Conservation (phyloP, 92 coral and sea anemone genomes). For the Bergia puertoricense region DNA sequence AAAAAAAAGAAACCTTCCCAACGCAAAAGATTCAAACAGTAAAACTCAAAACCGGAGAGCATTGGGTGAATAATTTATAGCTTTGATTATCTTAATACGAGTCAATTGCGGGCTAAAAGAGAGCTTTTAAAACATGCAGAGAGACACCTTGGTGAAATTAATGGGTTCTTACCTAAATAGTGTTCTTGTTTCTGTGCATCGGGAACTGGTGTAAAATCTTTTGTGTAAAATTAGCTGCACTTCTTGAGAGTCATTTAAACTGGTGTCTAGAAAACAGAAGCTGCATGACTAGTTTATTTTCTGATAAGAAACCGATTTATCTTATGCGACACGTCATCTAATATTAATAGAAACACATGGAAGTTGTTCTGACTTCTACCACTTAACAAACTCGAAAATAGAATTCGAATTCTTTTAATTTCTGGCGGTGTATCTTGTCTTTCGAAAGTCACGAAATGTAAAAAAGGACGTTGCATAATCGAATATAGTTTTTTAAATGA, state of each 20-base stretch:
- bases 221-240: neutral
- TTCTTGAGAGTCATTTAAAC: slow-evolving; percentile 5
- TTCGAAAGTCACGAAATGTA: neutral
- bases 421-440: neutral
- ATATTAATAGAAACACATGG: slow-evolving; percentile 18
- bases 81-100: slow-evolving; percentile 45
- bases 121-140: neutral
- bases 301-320: slow-evolving; percentile 38
- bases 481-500: neutral
- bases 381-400: neutral
- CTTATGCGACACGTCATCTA: slow-evolving; percentile 10
- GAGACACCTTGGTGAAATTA: neutral
- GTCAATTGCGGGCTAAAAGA: slow-evolving; percentile 44
- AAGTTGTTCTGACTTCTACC: slow-evolving; percentile 14
- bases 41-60: slow-evolving; percentile 7
- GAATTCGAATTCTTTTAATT: neutral
- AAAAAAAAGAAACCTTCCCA: neutral
- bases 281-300: slow-evolving; percentile 4
- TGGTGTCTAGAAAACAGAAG: neutral
- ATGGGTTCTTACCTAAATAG: too few species aligned
- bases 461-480: neutral
- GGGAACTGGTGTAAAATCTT: neutral
- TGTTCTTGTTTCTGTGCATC: neutral
- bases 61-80: slow-evolving; percentile 56
- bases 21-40: slow-evolving; percentile 21